Base-by-base conservation (phyloP, 1,140 invertebrate species). In the Diprion similis region DNA sequence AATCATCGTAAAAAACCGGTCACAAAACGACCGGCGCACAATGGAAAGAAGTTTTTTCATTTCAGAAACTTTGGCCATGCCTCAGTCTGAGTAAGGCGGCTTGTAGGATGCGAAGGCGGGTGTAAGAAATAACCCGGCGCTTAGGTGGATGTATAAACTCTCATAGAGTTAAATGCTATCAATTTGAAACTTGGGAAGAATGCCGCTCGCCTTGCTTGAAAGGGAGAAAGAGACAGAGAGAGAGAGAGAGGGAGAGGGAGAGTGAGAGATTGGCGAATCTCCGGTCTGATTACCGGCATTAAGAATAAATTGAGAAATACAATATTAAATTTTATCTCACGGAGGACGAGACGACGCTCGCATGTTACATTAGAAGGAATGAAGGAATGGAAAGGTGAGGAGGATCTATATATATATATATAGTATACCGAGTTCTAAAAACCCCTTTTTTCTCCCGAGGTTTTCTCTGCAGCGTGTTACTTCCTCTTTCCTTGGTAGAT, bases 261-360 rank as follows among this genome's bases (percentile, higher is more conserved):
- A 71, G 66, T 45, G n/a, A 65, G 71, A 65, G 11, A 59, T 10
- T 71, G 24, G 45, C 19, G 47, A 59, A 73, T 37, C 69, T 73
- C 13, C 74, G 46, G 8, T 24, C 70, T 71, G 71, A 74, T 66
- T 67, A 66, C 6, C 15, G 37, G 47, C 73, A 64, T 71, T 72
- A n/a, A 37, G 8, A 37, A 68, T 37, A 37, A 37, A 37, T 37
- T 37, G 24, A 37, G 24, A 37, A 37, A 37, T 37, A 37, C 24
- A 37, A 37, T 37, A 37, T 37, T 37, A 37, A 37, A 6, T 37
- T 37, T 37, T 37, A 37, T 37, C 24, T 37, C 24, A 37, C 24
- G 24, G 24, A 37, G 24, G 24, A 37, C 24, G 24, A 37, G 24
- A 37, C 24, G 24, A 37, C 24, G 24, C 24, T 37, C 24, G 24